These are phyloP conservation scores for Pipa parva DNA, from an alignment of 2,113 vertebrate species.

Conservation along the genomic window DNA sequence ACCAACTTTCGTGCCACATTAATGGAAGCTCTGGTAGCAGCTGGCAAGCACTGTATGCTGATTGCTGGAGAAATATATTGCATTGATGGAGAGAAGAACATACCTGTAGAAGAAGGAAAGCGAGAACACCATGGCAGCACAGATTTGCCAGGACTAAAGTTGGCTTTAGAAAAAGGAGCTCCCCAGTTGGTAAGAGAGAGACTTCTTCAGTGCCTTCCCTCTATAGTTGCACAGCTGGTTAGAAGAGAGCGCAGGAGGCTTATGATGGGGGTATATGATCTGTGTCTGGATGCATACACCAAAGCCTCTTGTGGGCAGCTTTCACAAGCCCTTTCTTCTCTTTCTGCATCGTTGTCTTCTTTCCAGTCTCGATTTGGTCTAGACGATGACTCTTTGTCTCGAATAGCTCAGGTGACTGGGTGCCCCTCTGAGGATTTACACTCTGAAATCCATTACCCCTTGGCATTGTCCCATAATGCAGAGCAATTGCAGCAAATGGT, in stretches of 20 bases:
- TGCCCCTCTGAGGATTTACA: constrained; percentile 21
- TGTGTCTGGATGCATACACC: constrained; percentile 18
- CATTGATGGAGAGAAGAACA: neutral
- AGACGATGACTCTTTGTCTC: constrained; percentile 16
- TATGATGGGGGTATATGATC: constrained; percentile 24
- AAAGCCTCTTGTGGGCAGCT: constrained; percentile 15
- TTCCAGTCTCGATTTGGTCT: constrained; percentile 19
- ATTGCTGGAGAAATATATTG: constrained; percentile 14
- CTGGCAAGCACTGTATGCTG: constrained; percentile 35
- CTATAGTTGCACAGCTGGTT: constrained; percentile 26
- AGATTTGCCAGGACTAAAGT: constrained; percentile 14
- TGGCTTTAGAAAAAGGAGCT: constrained; percentile 28
- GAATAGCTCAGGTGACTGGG: constrained; percentile 21
- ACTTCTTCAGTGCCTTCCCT: constrained; percentile 14
- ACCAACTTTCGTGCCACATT: constrained; percentile 15
- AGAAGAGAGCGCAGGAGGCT: constrained; percentile 22
- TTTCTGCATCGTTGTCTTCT: neutral
- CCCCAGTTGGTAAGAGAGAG: constrained; percentile 30
- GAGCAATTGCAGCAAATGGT: constrained; percentile 23
- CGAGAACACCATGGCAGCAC: neutral
- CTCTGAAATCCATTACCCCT: constrained; percentile 9
- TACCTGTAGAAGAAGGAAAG: neutral
- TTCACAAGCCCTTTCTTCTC: constrained; percentile 3
- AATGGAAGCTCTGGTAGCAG: constrained; percentile 23
- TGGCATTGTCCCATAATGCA: constrained; percentile 2